Evolutionary conservation across 2,888 invertebrate genomes (phyloP), one percentile per base, ranked within the genome.

Genomic region (Chrysolina haemoptera): DNA sequence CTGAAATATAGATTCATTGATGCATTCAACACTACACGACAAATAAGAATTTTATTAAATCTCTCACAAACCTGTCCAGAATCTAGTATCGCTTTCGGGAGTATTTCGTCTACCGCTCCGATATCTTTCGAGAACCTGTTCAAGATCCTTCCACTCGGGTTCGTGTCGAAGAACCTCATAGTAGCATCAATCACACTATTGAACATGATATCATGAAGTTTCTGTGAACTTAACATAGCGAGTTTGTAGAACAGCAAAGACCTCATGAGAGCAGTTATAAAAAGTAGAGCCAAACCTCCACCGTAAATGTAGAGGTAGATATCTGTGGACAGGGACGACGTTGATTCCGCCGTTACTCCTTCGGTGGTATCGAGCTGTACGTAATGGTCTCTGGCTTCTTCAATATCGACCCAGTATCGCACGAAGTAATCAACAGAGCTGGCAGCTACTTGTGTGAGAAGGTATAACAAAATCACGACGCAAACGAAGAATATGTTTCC

Each of bases 111-210:
- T 84, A 95, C 92, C 0, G 93, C 91, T 0, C 95, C 95, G 83
- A 95, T 91, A 83, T 96, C 96, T 85, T 96, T 96, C 0, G 96
- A 93, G 83, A 96, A 96, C 77, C 96, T 82, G 78, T 94, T 94
- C 62, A 97, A 89, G 77, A 97, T 94, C 68, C 94, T 90, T 46
- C 94, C 94, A 80, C 93, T 92, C 1, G 96, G 95, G 86, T 96
- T 97, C 0, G 92, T 93, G 82, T 96, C 95, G 85, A 96, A 97
- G 87, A 97, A 97, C 70, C 90, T 85, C 88, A 94, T 91, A 0
- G 90, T 89, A 0, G 91, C 89, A 43, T 83, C 83, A n/a, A 88
- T 83, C 75, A 92, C 90, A 50, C 89, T 87, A 74, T 89, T 87
- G 85, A 95, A 95, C 93, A 95, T 94, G 12, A 80, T 87, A 83